Evolutionary conservation across 2,797 vertebrate genomes (phyloP).

Genomic region (Anguilla marmorata): DNA sequence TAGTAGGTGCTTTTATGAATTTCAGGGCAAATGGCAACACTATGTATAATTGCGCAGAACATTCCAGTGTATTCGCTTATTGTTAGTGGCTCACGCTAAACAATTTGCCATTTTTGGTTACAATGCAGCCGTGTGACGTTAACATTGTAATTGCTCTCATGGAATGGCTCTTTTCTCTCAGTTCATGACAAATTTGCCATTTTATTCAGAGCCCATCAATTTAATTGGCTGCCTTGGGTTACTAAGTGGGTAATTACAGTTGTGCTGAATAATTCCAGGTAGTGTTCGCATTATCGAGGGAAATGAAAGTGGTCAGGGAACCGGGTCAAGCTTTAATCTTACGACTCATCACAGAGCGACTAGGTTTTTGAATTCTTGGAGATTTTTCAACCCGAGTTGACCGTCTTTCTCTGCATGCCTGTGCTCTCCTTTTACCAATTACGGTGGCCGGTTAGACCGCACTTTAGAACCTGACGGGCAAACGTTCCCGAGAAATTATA

Average conservation of each 20-base stretch:
- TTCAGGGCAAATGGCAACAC: constrained; percentile 2
- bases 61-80: neutral
- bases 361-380: too few species aligned
- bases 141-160: neutral
- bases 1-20: neutral
- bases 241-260: neutral
- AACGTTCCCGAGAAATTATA: neutral
- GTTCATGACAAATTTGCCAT: neutral
- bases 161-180: neutral
- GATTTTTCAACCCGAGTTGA: neutral
- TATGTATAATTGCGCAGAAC: neutral
- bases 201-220: neutral
- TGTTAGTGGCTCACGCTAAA: neutral
- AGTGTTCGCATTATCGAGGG: neutral
- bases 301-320: neutral
- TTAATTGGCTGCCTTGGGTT: neutral
- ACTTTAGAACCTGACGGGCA: neutral
- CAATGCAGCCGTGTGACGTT: neutral
- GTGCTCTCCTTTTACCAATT: neutral
- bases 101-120: neutral
- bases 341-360: too few species aligned
- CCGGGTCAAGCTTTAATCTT: neutral
- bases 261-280: neutral
- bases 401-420: neutral
- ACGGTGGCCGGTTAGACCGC: neutral